A percentile compares a stretch with the other conserved stretches of the same genome.
phyloP scores from a whole-genome alignment of 2,797 vertebrate genomes.

The Spheniscus humboldti region DNA sequence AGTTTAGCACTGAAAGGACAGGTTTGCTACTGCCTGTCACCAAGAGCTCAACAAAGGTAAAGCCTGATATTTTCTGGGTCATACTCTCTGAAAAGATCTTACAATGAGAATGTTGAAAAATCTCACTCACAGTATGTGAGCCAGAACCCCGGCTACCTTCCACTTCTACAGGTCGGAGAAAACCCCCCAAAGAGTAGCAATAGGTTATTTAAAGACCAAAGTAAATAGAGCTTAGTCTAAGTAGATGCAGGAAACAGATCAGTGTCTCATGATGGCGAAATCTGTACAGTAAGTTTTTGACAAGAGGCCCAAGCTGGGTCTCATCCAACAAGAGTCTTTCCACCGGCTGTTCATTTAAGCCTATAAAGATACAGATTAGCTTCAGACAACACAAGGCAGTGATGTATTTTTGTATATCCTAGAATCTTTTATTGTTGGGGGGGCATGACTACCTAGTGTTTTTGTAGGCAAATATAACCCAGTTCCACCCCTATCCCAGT shows the following conservation, averaged over 20 bases:
- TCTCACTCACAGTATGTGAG: neutral
- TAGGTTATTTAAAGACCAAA: slow-evolving; percentile 31
- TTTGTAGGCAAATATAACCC: neutral
- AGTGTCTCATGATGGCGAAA: neutral
- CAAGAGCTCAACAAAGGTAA: neutral
- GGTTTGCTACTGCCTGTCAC: neutral
- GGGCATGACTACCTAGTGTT: fast-evolving
- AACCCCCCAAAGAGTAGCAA: neutral
- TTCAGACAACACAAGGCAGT: neutral
- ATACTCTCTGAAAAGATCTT: neutral
- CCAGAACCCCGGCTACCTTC: neutral
- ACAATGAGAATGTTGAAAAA: neutral
- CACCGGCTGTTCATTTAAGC: neutral
- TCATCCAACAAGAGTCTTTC: neutral
- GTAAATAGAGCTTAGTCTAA: neutral
- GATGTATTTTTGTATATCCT: neutral
- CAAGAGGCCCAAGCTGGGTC: neutral
- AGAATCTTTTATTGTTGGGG: neutral
- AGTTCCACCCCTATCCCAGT: neutral
- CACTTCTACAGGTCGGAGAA: neutral
- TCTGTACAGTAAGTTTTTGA: neutral
- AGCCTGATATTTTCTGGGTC: slow-evolving; percentile 33
- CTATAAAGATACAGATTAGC: neutral
- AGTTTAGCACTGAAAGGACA: neutral
- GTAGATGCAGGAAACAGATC: neutral